Evolutionary conservation across 2,888 invertebrate genomes (phyloP).

Genomic region (Yponomeuta sedellus): DNA sequence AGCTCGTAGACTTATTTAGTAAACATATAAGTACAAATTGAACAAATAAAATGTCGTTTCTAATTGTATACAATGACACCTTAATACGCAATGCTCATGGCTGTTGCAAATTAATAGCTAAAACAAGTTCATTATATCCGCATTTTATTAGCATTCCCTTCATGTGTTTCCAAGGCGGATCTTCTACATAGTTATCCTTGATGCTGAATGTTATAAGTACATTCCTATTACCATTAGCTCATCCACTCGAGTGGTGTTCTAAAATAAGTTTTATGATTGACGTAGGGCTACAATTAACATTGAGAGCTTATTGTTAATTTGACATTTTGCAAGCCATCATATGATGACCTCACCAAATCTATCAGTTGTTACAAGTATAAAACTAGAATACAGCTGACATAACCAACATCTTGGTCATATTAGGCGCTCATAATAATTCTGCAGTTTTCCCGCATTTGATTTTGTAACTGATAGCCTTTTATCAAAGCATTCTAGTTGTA

Average conservation of each 20-base stretch:
- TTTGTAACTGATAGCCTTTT: too few species aligned
- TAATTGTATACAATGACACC: not conserved
- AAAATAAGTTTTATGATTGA: not conserved
- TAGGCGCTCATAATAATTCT: too few species aligned
- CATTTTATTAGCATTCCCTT: slow-evolving; percentile 1
- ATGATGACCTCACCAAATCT: not conserved
- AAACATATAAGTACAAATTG: not conserved
- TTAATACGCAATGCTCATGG: not conserved
- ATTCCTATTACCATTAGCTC: not conserved
- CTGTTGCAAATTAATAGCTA: not conserved
- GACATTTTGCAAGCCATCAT: too few species aligned
- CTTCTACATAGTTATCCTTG: not conserved
- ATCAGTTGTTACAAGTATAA: too few species aligned
- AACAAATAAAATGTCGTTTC: not conserved
- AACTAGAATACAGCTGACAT: too few species aligned
- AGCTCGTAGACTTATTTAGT: too few species aligned
- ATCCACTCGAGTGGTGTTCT: not conserved
- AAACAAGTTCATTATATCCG: not conserved
- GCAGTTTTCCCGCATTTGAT: too few species aligned
- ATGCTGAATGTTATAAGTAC: too few species aligned
- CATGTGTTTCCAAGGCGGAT: not conserved
- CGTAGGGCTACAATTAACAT: not conserved
- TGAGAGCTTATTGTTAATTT: not conserved
- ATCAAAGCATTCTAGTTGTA: not conserved
- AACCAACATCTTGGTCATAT: too few species aligned